Evolutionary conservation across 2,113 vertebrate genomes (phyloP).

Genomic region (Phaethon lepturus): DNA sequence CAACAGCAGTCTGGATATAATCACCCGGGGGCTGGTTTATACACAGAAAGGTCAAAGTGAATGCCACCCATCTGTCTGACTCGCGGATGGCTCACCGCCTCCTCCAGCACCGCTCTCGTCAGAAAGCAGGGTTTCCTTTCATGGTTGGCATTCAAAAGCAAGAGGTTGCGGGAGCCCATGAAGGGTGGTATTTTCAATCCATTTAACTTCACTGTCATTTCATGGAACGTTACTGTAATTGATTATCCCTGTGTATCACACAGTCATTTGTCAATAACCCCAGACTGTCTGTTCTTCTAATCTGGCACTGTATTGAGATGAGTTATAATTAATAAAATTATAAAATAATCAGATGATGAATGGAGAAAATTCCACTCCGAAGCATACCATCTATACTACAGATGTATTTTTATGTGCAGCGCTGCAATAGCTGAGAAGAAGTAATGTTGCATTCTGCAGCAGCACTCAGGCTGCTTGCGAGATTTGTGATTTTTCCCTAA

Average conservation of each 20-base stretch:
- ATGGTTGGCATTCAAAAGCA: neutral
- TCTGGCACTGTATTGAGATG: neutral
- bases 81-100: neutral
- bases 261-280: neutral
- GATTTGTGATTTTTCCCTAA: neutral
- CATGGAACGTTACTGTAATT: neutral
- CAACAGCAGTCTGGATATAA: neutral
- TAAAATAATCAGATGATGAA: neutral
- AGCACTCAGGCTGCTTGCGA: neutral
- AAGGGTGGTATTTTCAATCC: neutral
- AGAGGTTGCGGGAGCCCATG: neutral
- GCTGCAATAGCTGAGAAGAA: neutral
- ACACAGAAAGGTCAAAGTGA: neutral
- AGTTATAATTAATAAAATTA: conserved; percentile 14
- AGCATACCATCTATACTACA: neutral
- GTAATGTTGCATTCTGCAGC: neutral
- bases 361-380: neutral
- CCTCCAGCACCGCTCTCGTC: neutral
- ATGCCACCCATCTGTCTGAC: neutral
- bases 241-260: neutral
- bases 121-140: neutral
- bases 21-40: neutral
- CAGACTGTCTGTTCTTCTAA: neutral
- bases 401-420: neutral
- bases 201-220: neutral